Evolutionary conservation across 2,797 vertebrate species (phyloP).

Genomic region (Galagoides demidoff): DNA sequence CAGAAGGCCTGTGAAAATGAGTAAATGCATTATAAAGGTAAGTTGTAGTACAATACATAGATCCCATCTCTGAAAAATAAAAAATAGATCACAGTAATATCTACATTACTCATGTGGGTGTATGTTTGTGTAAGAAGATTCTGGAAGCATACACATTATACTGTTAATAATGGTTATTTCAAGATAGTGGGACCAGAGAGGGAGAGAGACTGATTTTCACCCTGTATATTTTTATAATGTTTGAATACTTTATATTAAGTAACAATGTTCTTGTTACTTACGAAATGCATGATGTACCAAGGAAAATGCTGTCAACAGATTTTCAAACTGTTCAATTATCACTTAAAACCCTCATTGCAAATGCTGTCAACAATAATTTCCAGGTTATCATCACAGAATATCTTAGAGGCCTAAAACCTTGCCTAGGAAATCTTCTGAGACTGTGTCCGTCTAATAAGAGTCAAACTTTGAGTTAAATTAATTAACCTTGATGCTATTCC

Average conservation of each 20-base stretch:
- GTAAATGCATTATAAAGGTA: neutral
- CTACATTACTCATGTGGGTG: neutral
- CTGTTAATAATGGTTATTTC: neutral
- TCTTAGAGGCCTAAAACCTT: constrained; percentile 33
- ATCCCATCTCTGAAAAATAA: neutral
- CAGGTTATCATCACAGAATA: constrained; percentile 41
- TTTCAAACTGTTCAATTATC: neutral
- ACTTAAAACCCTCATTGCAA: constrained; percentile 50
- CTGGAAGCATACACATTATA: neutral
- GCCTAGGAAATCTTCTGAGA: constrained; percentile 60
- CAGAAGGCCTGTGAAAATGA: neutral
- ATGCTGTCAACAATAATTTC: constrained; percentile 53
- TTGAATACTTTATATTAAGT: constrained; percentile 28
- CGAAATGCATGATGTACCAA: neutral
- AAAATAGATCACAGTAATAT: neutral
- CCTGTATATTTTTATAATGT: neutral
- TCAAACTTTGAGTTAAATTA: constrained; percentile 55
- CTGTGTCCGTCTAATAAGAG: constrained; percentile 28
- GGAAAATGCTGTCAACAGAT: constrained; percentile 51
- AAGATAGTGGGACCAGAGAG: neutral
- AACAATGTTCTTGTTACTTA: neutral
- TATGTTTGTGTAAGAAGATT: neutral
- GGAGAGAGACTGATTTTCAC: neutral
- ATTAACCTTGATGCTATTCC: constrained; percentile 30
- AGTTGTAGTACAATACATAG: neutral